These are phyloP conservation scores for Sardinella longiceps DNA, from an alignment of 2,797 vertebrate genomes.

Conservation along the genomic window DNA sequence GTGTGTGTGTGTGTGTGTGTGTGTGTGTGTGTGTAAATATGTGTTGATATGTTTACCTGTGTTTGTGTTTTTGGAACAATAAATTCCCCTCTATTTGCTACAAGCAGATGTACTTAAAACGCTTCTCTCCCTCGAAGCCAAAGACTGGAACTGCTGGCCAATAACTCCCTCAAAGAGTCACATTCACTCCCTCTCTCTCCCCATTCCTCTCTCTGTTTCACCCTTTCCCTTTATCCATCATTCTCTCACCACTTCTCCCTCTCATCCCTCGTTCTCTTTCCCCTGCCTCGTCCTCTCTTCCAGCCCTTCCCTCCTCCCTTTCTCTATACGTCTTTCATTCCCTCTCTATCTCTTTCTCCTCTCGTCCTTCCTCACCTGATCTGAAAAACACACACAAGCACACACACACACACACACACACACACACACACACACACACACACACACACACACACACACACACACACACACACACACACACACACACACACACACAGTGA, in stretches of 20 bases:
- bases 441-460: too few relatives aligned
- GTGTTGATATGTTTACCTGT: not conserved
- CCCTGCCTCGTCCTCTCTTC: not conserved
- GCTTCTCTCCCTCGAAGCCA: too few relatives aligned
- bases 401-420: too few relatives aligned
- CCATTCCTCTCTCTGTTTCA: too few relatives aligned
- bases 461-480: too few relatives aligned
- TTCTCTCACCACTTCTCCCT: too few relatives aligned
- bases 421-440: too few relatives aligned
- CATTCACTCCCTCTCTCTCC: too few relatives aligned
- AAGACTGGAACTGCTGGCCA: too few relatives aligned
- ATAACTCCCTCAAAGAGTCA: too few relatives aligned
- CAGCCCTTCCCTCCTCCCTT: not conserved
- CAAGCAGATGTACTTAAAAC: not conserved
- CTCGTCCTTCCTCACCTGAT: conserved; percentile 71
- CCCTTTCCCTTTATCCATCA: not conserved
- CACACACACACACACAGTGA: conserved; percentile 53
- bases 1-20: not conserved
- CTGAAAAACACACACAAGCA: too few relatives aligned
- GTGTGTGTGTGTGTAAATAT: not conserved
- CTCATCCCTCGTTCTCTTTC: not conserved
- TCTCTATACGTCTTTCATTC: conserved; percentile 36
- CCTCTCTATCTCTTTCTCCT: conserved; percentile 70
- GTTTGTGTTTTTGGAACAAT: not conserved
- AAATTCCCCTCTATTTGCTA: not conserved